These are phyloP conservation scores for Zygogramma bicolorata DNA, from an alignment of 2,888 invertebrate species.

Conservation along the genomic window DNA sequence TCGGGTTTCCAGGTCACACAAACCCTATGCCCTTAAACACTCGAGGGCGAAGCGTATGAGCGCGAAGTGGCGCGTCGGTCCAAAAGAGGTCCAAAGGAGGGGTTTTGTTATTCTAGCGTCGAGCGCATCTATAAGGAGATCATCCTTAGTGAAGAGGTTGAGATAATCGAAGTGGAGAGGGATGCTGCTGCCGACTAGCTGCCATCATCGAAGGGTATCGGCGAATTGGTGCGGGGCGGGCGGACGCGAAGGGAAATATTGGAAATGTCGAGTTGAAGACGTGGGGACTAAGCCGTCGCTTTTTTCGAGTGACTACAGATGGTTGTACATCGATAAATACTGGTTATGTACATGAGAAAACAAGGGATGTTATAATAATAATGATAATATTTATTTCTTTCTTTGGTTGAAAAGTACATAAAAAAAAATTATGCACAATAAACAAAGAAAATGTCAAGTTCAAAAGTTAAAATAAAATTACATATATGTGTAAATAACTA, in stretches of 20 bases:
- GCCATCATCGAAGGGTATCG: constrained; percentile 28
- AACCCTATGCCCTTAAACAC: constrained; percentile 5
- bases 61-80: constrained; percentile 7
- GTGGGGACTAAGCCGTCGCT: no score
- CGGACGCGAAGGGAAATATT: neutral
- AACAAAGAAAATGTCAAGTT: no score
- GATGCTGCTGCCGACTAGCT: constrained; percentile 32
- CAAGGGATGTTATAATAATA: no score
- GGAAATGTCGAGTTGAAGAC: no score
- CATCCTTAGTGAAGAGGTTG: constrained; percentile 58
- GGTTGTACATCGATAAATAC: no score
- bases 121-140: constrained; percentile 54
- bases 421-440: no score
- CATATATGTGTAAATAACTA: no score
- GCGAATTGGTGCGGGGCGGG: neutral
- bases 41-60: neutral
- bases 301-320: no score
- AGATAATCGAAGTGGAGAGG: constrained; percentile 58
- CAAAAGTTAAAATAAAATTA: no score
- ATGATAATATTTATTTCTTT: no score
- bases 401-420: no score
- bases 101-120: constrained; percentile 59
- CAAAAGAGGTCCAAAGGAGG: constrained; percentile 7
- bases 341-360: no score
- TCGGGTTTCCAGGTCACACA: neutral